A percentile compares a stretch with the other conserved stretches of the same genome.
These are phyloP conservation scores for Strix occidentalis DNA, from an alignment of 2,797 vertebrate species.

Conservation along the genomic window DNA sequence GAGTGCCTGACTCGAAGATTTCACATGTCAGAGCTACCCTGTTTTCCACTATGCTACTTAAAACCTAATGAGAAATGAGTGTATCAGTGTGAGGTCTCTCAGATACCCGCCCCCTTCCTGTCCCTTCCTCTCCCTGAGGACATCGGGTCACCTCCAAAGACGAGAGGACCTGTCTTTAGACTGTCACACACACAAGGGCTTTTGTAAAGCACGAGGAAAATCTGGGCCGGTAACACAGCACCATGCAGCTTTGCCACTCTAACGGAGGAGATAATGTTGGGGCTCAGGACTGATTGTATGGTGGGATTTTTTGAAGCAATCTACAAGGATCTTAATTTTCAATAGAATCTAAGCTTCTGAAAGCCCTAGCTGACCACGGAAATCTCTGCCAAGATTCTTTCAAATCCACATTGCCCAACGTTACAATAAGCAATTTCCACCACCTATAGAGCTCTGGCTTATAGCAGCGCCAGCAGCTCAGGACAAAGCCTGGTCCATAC, in stretches of 20 bases:
- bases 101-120: background rate
- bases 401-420: background rate
- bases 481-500: background rate
- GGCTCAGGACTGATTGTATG: background rate
- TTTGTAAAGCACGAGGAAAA: background rate
- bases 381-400: background rate
- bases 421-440: background rate
- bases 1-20: background rate
- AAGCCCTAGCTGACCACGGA: background rate
- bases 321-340: background rate
- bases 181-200: background rate
- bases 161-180: rapidly evolving
- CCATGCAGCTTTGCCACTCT: rapidly evolving
- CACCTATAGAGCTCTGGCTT: background rate
- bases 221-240: background rate
- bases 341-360: background rate
- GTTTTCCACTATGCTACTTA: background rate
- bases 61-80: background rate
- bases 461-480: background rate
- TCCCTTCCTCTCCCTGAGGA: background rate
- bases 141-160: background rate
- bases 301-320: background rate
- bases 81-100: background rate
- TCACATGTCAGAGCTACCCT: background rate
- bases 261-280: background rate